A percentile compares a stretch with the other conserved stretches of the same genome.
Conservation (phyloP, 2,888 invertebrate genomes). For the Zaprionus bogoriensis region DNA sequence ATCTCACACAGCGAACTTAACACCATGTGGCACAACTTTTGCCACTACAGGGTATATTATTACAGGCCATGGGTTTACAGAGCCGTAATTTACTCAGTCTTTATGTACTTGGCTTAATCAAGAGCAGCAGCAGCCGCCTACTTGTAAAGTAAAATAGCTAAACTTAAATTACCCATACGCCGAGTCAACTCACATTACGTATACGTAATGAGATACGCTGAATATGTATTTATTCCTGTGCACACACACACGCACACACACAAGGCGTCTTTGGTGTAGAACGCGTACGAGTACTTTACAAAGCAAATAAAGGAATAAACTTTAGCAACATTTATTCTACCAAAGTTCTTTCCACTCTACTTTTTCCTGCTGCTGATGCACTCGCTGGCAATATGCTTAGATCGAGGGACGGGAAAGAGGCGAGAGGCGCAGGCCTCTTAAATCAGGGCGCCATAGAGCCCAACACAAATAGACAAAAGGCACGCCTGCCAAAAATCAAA, state of each 20-base stretch:
- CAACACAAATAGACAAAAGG: slow-evolving; percentile 40
- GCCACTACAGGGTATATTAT: background rate
- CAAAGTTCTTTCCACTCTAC: too few species aligned
- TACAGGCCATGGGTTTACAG: background rate
- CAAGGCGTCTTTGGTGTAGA: background rate
- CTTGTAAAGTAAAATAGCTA: slow-evolving; percentile 1
- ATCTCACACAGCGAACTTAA: background rate
- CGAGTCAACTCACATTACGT: slow-evolving; percentile 1
- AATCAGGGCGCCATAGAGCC: slow-evolving; percentile 46
- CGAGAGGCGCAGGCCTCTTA: slow-evolving; percentile 11
- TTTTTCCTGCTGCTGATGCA: slow-evolving; percentile 36
- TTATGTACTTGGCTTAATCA: background rate
- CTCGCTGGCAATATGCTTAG: slow-evolving; percentile 27
- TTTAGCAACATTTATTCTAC: slow-evolving; percentile 31
- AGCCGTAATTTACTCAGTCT: background rate
- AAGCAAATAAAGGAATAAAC: slow-evolving; percentile 42
- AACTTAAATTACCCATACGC: slow-evolving; percentile 14
- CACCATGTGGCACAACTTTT: background rate
- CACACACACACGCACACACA: background rate
- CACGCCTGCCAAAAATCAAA: slow-evolving; percentile 46
- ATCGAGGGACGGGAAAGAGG: background rate
- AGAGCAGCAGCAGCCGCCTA: background rate
- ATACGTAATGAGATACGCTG: slow-evolving; percentile 2
- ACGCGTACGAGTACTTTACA: slow-evolving; percentile 25
- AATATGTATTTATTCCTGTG: background rate